Evolutionary conservation across 2,113 vertebrate genomes (phyloP).

Genomic region (Pygoscelis antarcticus): DNA sequence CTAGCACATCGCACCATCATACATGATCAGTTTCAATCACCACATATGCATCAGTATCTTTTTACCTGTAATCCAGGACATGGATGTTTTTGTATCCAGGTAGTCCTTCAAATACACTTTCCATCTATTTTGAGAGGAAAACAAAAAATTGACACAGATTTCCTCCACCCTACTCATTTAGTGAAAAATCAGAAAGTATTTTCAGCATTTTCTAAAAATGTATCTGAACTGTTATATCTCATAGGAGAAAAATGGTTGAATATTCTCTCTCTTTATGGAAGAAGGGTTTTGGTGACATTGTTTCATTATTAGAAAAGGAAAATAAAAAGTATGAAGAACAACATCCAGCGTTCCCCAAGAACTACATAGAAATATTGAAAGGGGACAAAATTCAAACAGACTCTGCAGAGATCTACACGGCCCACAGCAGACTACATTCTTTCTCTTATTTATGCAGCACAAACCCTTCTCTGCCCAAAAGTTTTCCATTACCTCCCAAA

Average conservation of each 20-base stretch:
- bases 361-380: not conserved
- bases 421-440: not conserved
- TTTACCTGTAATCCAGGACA: slow-evolving; percentile 88
- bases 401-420: not conserved
- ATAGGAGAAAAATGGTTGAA: not conserved
- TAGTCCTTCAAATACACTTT: slow-evolving; percentile 81
- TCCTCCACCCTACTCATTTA: not conserved
- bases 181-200: not conserved
- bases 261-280: not conserved
- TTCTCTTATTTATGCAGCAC: not conserved
- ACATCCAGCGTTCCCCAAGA: not conserved
- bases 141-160: not conserved
- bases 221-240: not conserved
- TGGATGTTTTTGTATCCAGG: slow-evolving; percentile 86
- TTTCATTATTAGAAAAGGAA: not conserved
- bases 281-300: not conserved
- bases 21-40: not conserved
- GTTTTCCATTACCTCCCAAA: not conserved
- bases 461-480: not conserved
- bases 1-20: not conserved
- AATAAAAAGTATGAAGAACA: not conserved
- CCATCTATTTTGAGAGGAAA: slow-evolving; percentile 77
- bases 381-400: not conserved
- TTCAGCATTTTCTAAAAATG: not conserved
- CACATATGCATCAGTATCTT: not conserved